A percentile compares a stretch with the other conserved stretches of the same genome.
Conservation (phyloP, 2,113 vertebrate species). For the Pycnonotus jocosus region DNA sequence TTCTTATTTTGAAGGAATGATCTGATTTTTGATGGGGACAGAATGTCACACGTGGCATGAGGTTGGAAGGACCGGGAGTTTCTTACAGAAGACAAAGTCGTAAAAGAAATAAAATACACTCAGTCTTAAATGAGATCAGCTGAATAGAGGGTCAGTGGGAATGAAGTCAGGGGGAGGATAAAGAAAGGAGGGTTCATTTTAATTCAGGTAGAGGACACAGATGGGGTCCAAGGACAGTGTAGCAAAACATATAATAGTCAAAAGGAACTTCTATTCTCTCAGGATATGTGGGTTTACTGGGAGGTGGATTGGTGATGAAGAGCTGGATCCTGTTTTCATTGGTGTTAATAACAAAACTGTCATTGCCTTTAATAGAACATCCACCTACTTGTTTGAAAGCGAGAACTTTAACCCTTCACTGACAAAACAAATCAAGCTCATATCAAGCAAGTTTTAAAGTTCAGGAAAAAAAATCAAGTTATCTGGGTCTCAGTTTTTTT, state of each 20-base stretch:
- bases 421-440: not conserved
- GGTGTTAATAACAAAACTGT: conserved; percentile 42
- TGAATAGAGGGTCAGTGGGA: conserved; percentile 47
- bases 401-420: conserved; percentile 17
- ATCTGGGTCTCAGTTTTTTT: not conserved
- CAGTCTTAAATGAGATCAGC: conserved; percentile 48
- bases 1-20: conserved; percentile 63
- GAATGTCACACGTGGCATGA: conserved; percentile 49
- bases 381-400: not conserved
- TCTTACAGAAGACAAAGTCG: conserved; percentile 42
- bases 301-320: conserved; percentile 12
- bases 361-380: conserved; percentile 30
- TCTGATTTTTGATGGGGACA: conserved; percentile 62
- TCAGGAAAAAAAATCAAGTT: not conserved
- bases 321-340: conserved; percentile 29
- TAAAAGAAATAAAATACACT: conserved; percentile 66
- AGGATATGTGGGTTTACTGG: not conserved
- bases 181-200: conserved; percentile 19
- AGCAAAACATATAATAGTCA: conserved; percentile 15
- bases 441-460: not conserved
- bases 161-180: conserved; percentile 13
- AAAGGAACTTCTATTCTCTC: not conserved
- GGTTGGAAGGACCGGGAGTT: conserved; percentile 29
- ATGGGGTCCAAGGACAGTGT: conserved; percentile 18
- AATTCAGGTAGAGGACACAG: conserved; percentile 3